Conservation (phyloP, 2,888 invertebrate species). For the Arge pagana region DNA sequence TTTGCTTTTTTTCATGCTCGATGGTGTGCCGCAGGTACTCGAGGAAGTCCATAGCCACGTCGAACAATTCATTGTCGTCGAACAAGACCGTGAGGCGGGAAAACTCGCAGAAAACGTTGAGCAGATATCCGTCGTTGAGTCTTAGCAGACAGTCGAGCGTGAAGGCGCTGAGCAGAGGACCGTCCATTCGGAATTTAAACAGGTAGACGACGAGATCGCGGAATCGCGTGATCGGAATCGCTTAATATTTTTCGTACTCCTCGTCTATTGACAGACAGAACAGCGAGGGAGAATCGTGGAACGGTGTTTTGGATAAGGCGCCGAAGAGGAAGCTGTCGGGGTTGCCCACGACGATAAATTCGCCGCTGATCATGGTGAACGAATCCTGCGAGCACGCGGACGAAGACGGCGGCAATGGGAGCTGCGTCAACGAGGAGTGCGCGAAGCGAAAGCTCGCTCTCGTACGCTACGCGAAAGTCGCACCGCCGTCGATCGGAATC, state of each 20-base stretch:
- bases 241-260: background rate
- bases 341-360: slow-evolving; percentile 17
- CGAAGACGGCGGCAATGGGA: slow-evolving; percentile 24
- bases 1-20: background rate
- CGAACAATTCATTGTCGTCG: slow-evolving; percentile 56
- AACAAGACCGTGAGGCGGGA: slow-evolving; percentile 51
- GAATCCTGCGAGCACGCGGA: slow-evolving; percentile 32
- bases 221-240: too few relatives aligned
- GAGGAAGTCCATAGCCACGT: slow-evolving; percentile 47
- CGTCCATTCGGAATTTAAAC: slow-evolving; percentile 23
- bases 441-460: slow-evolving; percentile 1
- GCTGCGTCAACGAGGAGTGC: slow-evolving; percentile 17
- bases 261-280: slow-evolving; percentile 26
- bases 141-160: slow-evolving; percentile 37
- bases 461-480: background rate
- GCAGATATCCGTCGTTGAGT: slow-evolving; percentile 33
- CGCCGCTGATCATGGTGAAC: slow-evolving; percentile 31
- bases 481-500: background rate
- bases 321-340: slow-evolving; percentile 29
- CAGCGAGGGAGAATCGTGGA: slow-evolving; percentile 30
- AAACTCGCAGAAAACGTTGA: slow-evolving; percentile 23
- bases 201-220: too few relatives aligned
- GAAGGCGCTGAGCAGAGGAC: slow-evolving; percentile 28
- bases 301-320: slow-evolving; percentile 4
- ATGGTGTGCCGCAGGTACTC: slow-evolving; percentile 50